These are phyloP conservation scores for Seladonia tumulorum DNA, from an alignment of 2,888 invertebrate species.

Conservation along the genomic window DNA sequence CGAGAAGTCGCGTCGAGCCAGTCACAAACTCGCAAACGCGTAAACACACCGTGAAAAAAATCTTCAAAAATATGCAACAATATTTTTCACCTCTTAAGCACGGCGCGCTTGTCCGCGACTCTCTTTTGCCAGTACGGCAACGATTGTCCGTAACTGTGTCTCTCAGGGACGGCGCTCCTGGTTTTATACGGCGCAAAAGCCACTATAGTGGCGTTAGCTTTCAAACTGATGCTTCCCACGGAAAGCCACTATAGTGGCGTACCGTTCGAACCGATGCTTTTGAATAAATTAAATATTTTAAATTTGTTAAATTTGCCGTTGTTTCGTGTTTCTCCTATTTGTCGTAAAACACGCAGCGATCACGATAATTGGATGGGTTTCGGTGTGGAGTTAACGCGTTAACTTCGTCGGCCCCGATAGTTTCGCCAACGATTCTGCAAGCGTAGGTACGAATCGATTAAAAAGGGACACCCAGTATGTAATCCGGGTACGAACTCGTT, in stretches of 20 bases:
- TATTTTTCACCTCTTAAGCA: too few relatives aligned
- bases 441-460: background rate
- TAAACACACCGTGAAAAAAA: background rate
- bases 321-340: background rate
- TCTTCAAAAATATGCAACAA: background rate
- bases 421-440: background rate
- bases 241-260: too few relatives aligned
- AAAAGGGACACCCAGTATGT: constrained; percentile 52
- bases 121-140: too few relatives aligned
- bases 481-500: constrained; percentile 38
- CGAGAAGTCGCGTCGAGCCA: background rate
- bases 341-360: background rate
- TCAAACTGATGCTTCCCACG: too few relatives aligned
- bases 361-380: background rate
- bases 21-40: background rate
- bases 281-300: too few relatives aligned
- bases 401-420: background rate
- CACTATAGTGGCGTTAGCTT: too few relatives aligned
- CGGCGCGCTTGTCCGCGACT: too few relatives aligned
- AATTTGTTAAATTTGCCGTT: background rate
- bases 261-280: too few relatives aligned
- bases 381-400: background rate
- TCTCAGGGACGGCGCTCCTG: too few relatives aligned
- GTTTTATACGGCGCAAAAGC: too few relatives aligned
- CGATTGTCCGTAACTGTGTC: too few relatives aligned